Evolutionary conservation across 2,888 invertebrate genomes (phyloP), one percentile per base, ranked within the genome.

Genomic region (Metalampra italica): DNA sequence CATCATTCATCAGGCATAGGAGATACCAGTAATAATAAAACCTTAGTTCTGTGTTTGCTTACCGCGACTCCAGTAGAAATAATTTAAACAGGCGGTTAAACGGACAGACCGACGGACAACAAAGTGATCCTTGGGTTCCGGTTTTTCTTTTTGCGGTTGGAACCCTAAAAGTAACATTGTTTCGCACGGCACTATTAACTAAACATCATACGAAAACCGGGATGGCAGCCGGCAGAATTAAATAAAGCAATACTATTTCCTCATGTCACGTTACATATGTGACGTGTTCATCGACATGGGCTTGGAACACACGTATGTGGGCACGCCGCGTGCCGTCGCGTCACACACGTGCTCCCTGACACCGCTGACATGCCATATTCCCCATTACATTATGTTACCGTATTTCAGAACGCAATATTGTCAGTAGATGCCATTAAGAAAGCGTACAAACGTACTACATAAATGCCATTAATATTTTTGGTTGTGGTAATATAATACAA

Each of bases 231-330:
- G n/a, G 7, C 63, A 60, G 70, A 78, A 80, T 83, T 76, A 77
- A 80, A 83, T 82, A 81, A 78, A 76, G 72, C 76, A 77, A 78
- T 71, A 78, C 77, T 78, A 82, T 82, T 84, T 82, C 79, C 82
- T 69, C 68, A 52, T 71, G 81, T 82, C 82, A 74, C 62, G 68
- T 69, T 70, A 68, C 66, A 60, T 59, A 52, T 66, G 67, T 69
- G 75, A 80, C 76, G 66, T 71, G 75, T 71, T 74, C 77, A 77
- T 75, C 65, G 78, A 75, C 74, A 68, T 64, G 43, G 67, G 54
- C 55, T 51, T 51, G 60, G 51, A 55, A 52, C 45, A 55, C 56
- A 55, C 58, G 59, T 55, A 32, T 55, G 47, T 36, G 51, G 51
- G 47, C 46, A 38, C 40, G 38, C 32, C 44, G 49, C 47, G 46